Conservation (phyloP, 2,888 invertebrate genomes). For the Campoplex nolae region DNA sequence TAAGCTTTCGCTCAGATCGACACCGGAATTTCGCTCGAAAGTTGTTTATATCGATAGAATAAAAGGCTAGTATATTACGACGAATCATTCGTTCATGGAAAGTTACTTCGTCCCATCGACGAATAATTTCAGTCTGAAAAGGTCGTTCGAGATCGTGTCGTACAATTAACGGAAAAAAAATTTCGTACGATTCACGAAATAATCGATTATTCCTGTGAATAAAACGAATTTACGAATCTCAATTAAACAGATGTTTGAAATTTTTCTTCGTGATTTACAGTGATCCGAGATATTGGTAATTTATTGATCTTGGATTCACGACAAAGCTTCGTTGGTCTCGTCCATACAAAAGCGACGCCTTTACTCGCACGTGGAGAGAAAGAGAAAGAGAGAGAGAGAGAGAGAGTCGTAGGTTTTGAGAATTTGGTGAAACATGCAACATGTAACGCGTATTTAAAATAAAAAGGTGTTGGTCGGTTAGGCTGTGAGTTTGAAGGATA, state of each 20-base stretch:
- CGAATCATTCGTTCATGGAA: neutral
- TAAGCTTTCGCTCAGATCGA: no score
- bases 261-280: no score
- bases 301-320: neutral
- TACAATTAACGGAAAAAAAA: neutral
- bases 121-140: neutral
- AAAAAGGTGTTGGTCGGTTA: slow-evolving; percentile 3
- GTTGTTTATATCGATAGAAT: neutral
- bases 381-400: no score
- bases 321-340: neutral
- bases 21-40: neutral
- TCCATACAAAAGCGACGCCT: neutral
- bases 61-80: neutral
- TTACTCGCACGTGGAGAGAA: neutral
- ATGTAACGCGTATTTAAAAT: slow-evolving; percentile 3
- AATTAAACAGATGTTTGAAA: neutral
- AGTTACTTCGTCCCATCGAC: neutral
- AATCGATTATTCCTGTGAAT: neutral
- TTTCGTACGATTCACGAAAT: neutral
- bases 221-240: neutral
- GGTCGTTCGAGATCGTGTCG: neutral
- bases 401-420: neutral
- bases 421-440: neutral
- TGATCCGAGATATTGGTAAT: no score
- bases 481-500: slow-evolving; percentile 49